Conservation (phyloP, 2,797 vertebrate species). For the Sciurus vulgaris region DNA sequence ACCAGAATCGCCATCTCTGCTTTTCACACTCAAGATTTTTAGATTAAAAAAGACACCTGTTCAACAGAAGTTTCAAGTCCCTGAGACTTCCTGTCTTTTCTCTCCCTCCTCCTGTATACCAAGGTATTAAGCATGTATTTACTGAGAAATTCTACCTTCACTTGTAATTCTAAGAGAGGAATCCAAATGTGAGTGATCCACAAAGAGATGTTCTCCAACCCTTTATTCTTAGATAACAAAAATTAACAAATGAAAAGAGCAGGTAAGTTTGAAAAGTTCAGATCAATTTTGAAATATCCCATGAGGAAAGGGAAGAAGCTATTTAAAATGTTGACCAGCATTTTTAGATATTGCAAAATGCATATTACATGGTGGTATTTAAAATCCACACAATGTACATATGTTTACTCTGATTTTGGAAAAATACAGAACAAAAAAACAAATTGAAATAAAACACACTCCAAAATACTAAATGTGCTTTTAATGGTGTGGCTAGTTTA, state of each 20-base stretch:
- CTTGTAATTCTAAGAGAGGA: not conserved
- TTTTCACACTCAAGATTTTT: not conserved
- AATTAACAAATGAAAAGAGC: not conserved
- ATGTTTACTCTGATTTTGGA: not conserved
- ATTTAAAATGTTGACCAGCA: not conserved
- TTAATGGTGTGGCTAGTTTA: not conserved
- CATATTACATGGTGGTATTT: not conserved
- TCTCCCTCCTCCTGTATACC: not conserved
- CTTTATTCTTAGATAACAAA: not conserved
- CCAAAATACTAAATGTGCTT: not conserved
- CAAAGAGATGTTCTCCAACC: not conserved
- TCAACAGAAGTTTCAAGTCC: no score
- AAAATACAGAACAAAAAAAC: not conserved
- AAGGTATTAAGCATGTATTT: not conserved
- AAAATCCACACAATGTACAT: not conserved
- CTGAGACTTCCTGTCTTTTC: no score
- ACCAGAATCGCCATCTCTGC: accelerated
- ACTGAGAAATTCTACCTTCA: not conserved
- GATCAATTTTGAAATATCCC: not conserved
- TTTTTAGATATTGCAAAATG: not conserved
- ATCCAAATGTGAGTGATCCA: not conserved
- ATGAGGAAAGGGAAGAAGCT: not conserved
- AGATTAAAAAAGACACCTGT: not conserved
- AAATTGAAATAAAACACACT: not conserved
- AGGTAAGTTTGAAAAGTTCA: not conserved